Base-by-base conservation (phyloP, 2,797 vertebrate species). In the Malacoctenus gilli region DNA sequence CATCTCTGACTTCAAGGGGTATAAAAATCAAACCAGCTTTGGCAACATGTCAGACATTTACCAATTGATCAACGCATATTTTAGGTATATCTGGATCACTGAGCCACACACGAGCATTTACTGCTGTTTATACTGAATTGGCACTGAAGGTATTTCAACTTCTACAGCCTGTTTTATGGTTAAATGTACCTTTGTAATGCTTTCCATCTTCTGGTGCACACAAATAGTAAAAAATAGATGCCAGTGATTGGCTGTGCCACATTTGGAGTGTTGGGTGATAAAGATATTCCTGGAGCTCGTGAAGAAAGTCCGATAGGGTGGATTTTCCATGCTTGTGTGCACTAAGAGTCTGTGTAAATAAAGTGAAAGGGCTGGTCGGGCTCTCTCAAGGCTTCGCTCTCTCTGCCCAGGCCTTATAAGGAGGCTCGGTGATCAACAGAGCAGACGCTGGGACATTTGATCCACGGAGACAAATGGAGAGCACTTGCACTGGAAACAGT, bases 331-430 rank as follows among this genome's bases (percentile, higher is more conserved):
- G 68, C 63, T 65, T 58, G 59, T 72, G 64, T 83, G 72, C 76
- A 79, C 72, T 68, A 51, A 39, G 49, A 72, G 78, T 56, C 77
- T 82, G 69, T 87, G 80, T 88, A 89, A 88, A 89, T 85, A 90
- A 75, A 84, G 70, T 54, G 72, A 78, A 80, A 75, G 59, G 71
- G 80, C 79, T 86, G 77, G 82, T 77, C 77, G 74, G 71, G 81
- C 81, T 72, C 72, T 81, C 79, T 82, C 76, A 73, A 68, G 80
- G 77, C 65, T 83, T 81, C 53, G 75, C 80, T 86, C 79, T 70
- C 71, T 39, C 64, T 54, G 78, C 76, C 74, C 71, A 73, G 78
- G 44, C 91, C 92, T 88, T 91, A 91, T 91, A 92, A 87, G 91
- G 92, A 89, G 82, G 83, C 79, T 59, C 9, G 39, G 70, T 67